A percentile compares a stretch with the other conserved stretches of the same genome.
Evolutionary conservation across 2,797 vertebrate genomes (phyloP).

Genomic region (Synanceia verrucosa): DNA sequence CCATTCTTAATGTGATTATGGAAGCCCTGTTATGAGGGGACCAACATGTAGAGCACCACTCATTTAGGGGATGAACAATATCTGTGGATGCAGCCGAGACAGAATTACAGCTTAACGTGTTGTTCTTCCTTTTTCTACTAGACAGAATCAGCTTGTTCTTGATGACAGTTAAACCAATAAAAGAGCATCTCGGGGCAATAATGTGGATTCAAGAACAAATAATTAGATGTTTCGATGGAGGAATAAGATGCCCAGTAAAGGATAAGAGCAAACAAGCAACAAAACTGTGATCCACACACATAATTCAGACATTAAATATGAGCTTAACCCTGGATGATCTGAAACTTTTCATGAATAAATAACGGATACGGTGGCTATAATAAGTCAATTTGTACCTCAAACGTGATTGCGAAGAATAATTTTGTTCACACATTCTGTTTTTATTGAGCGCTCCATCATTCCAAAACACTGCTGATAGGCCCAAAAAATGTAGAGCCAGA

Average conservation of each 20-base stretch:
- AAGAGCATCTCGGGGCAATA: conserved; percentile 19
- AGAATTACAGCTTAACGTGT: conserved; percentile 35
- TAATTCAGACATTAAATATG: conserved; percentile 9
- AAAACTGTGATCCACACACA: conserved; percentile 11
- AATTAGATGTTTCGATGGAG: conserved; percentile 16
- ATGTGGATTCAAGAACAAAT: conserved; percentile 31
- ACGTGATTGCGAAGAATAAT: neutral
- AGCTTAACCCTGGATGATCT: conserved; percentile 16
- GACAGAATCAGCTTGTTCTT: neutral
- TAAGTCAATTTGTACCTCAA: neutral
- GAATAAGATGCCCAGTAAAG: conserved; percentile 9
- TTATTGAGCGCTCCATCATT: neutral
- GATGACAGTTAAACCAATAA: conserved; percentile 29
- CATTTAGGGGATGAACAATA: conserved; percentile 55
- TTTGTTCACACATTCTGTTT: conserved; percentile 4
- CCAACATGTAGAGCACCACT: conserved; percentile 49
- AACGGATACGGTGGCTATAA: neutral
- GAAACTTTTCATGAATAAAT: conserved; percentile 15
- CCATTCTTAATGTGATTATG: conserved; percentile 62
- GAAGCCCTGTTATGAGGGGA: conserved; percentile 42
- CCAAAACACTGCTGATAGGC: neutral
- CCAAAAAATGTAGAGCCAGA: conserved; percentile 13
- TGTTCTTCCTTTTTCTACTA: neutral
- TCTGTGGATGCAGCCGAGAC: conserved; percentile 33
- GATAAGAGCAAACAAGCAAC: conserved; percentile 15